Evolutionary conservation across 2,797 vertebrate species (phyloP).

Genomic region (Allobates femoralis): DNA sequence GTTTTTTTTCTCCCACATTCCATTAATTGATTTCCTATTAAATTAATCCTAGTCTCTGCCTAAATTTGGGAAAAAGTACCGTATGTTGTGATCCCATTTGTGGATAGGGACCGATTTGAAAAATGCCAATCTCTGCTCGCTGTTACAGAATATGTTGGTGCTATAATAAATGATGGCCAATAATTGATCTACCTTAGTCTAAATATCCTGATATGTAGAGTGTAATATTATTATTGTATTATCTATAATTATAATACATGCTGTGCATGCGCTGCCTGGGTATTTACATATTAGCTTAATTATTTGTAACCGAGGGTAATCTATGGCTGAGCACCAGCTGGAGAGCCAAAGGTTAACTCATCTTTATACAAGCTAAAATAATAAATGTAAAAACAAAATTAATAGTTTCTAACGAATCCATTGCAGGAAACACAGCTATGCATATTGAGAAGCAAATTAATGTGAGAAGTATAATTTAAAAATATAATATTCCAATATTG

Average conservation of each 20-base stretch:
- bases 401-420: not conserved
- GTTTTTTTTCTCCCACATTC: no score
- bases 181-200: not conserved
- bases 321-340: not conserved
- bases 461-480: not conserved
- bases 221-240: not conserved
- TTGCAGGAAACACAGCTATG: not conserved
- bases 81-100: no score
- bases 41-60: no score
- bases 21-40: no score
- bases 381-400: not conserved
- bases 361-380: not conserved
- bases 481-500: not conserved
- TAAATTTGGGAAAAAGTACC: no score
- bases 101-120: no score
- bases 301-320: not conserved
- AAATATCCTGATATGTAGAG: not conserved
- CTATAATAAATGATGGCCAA: no score
- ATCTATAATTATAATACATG: not conserved
- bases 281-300: constrained; percentile 2
- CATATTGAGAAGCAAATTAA: not conserved
- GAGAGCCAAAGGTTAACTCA: not conserved
- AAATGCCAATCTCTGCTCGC: no score
- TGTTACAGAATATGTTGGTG: no score
- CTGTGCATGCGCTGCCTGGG: not conserved